Base-by-base conservation (phyloP, 2,113 vertebrate genomes). In the Erpornis zantholeuca region DNA sequence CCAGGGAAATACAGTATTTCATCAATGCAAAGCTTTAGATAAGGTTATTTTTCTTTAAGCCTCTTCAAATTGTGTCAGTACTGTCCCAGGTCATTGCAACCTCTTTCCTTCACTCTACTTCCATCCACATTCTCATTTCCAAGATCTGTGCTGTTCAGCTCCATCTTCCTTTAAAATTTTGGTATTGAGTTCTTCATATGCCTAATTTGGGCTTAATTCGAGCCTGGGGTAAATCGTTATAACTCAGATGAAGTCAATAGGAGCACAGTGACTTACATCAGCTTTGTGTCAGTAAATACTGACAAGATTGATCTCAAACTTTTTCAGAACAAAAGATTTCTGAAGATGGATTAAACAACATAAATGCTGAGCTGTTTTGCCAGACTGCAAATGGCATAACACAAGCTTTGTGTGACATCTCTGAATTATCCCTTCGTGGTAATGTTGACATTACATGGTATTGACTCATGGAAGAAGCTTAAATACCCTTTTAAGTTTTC, bases 401-500 rank as follows among this genome's bases (percentile, higher is more conserved):
- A 93, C 90, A 94, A 56, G 92, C 92, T 93, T 95, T 96, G 86
- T 96, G 91, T 96, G 96, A 94, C 94, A 96, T 96, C 94, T 92
- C 91, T 84, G 95, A 96, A 96, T 96, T 96, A 96, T 96, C 92
- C 92, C 83, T 94, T 66, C 88, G 91, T 95, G 94, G 96, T 94
- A 92, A 95, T 95, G 96, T 97, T 97, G 96, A 95, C 96, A 96
- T 96, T 97, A 96, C 92, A 96, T 89, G 92, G 88, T 92, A 96
- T 92, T 97, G 96, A 96, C 93, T 96, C 96, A 96, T 82, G 91
- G 96, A 96, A 96, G 83, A 93, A 94, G 96, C 96, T 96, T 96
- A 97, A 97, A 97, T 95, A 95, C 92, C 95, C 96, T 96, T 96
- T 96, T 95, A 97, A 96, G 94, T 96, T 95, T 96, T 94, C 95